phyloP scores from a whole-genome alignment of 2,888 invertebrate genomes.

The Orthonevra nobilis region DNA sequence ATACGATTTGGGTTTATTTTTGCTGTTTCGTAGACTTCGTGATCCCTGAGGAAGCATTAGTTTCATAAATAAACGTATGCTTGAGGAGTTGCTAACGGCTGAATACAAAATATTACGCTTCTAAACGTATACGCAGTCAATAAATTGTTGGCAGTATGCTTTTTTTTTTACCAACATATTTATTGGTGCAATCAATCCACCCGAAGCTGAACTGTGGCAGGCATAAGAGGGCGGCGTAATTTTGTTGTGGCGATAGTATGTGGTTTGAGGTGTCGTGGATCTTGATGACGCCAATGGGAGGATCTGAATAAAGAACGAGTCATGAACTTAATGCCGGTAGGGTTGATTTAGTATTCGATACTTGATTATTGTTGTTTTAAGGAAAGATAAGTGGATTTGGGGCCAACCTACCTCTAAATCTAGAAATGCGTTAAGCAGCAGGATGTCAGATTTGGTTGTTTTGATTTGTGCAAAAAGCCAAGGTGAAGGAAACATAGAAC shows the following conservation, averaged over 20 bases:
- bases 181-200: slow-evolving; percentile 58
- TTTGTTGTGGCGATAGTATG: slow-evolving; percentile 24
- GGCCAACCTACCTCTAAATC: too few relatives aligned
- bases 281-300: slow-evolving; percentile 34
- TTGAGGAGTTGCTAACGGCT: slow-evolving; percentile 49
- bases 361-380: slow-evolving; percentile 54
- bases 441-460: too few relatives aligned
- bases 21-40: neutral
- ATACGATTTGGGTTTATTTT: slow-evolving; percentile 34
- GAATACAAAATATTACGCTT: slow-evolving; percentile 18
- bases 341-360: slow-evolving; percentile 56
- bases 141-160: slow-evolving; percentile 54
- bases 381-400: slow-evolving; percentile 42
- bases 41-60: slow-evolving; percentile 47
- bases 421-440: too few relatives aligned
- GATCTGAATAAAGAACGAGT: slow-evolving; percentile 30
- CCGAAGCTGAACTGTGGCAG: slow-evolving; percentile 6
- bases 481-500: too few relatives aligned
- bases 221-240: slow-evolving; percentile 48
- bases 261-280: slow-evolving; percentile 1
- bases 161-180: slow-evolving; percentile 39
- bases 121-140: slow-evolving; percentile 28
- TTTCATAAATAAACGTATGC: slow-evolving; percentile 66
- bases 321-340: slow-evolving; percentile 48
- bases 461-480: too few relatives aligned